A percentile compares a stretch with the other conserved stretches of the same genome.
Evolutionary conservation across 1,140 invertebrate genomes (phyloP).

Genomic region (Calosoma granatense): DNA sequence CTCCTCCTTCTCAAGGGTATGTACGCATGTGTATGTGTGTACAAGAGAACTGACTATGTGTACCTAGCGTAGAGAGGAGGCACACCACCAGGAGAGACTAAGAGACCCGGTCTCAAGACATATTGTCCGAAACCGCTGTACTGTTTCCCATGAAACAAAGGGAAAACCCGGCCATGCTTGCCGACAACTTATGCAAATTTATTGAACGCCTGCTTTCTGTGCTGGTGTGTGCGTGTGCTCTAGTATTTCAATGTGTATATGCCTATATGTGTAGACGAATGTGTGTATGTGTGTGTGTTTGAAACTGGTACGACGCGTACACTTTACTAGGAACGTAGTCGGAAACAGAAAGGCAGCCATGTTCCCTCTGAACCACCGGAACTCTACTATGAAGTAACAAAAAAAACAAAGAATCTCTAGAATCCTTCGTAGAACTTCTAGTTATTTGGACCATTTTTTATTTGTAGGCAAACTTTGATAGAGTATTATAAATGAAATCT

Average conservation of each 20-base stretch:
- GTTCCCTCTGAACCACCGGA: neutral
- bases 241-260: too few species aligned
- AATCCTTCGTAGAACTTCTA: too few species aligned
- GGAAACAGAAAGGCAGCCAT: neutral
- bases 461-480: too few species aligned
- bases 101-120: neutral
- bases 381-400: neutral
- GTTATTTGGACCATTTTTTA: too few species aligned
- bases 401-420: too few species aligned
- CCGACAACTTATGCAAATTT: conserved; percentile 9
- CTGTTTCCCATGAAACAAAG: conserved; percentile 6
- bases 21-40: neutral
- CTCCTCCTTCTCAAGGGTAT: too few species aligned
- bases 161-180: neutral
- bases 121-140: conserved; percentile 7
- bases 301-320: neutral
- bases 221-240: neutral
- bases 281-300: neutral
- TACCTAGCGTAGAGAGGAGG: neutral
- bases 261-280: too few species aligned
- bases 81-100: neutral
- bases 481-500: too few species aligned
- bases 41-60: too few species aligned
- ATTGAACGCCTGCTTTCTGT: neutral
- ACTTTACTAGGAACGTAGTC: neutral